Base-by-base conservation (phyloP, 1,140 invertebrate genomes). In the Aphelinus atriplicis region DNA sequence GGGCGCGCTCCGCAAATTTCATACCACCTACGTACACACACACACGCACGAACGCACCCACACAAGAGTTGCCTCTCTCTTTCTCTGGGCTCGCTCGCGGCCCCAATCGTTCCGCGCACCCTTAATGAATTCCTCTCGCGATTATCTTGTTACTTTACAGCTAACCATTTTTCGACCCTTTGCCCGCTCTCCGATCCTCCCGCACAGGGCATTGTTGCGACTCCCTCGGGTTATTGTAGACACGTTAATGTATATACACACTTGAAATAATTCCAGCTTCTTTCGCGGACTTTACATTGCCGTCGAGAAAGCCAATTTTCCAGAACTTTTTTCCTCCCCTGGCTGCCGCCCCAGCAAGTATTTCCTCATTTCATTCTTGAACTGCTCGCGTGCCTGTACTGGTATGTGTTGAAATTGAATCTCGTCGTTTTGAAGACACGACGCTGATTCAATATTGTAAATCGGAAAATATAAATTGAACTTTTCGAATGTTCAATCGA, bases 51-150 rank as follows among this genome's bases (percentile, higher is more conserved):
- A 7, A n/a, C 42, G n/a, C 6, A n/a, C 43, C 1, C 64, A 26
- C 64, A 4, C 62, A 7, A 10, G 9, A 7, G 48, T 26, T n/a
- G 2, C 7, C 45, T n/a, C 9, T 10, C 3, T 26, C 26, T 26
- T 26, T 26, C 26, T 26, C 26, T 26, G 26, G 26, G 0, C 26
- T 26, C 26, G 26, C 26, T 10, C 1, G 3, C 56, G 1, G 10
- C 26, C 26, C 61, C 66, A 50, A 64, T 75, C 61, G 66, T 63
- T 56, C 10, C 26, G 53, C 43, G 65, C 60, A 47, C 51, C 26
- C 61, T 63, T 75, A 70, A 75, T 65, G 67, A 70, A 75, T 58
- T 70, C 73, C 73, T 69, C 66, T 63, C 65, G 66, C 58, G 66
- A 65, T 70, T 75, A 70, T 70, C 61, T 70, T 65, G 65, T 74